phyloP scores from a whole-genome alignment of 2,888 invertebrate genomes.

The Oasisia sp. region DNA sequence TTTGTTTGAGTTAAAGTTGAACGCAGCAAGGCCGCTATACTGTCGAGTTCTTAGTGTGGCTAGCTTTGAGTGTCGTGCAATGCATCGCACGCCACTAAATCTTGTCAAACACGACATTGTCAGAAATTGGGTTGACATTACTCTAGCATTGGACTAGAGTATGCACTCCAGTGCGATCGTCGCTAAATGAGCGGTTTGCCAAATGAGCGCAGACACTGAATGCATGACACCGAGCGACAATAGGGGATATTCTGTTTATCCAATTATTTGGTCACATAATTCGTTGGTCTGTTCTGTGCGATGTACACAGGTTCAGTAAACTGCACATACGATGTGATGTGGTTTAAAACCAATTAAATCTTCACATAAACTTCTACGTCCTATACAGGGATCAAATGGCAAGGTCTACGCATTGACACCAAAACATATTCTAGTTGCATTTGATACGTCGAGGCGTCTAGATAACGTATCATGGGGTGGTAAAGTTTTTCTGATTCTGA shows the following conservation, averaged over 20 bases:
- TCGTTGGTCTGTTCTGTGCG: not conserved
- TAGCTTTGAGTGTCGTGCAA: not conserved
- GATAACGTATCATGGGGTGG: not conserved
- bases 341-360: not conserved
- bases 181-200: not conserved
- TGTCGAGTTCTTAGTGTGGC: not conserved
- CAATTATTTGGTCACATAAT: not conserved
- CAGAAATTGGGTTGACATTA: not conserved
- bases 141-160: not conserved
- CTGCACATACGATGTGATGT: not conserved
- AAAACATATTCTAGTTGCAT: not conserved
- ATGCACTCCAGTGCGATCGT: not conserved
- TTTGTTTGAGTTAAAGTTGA: conserved; percentile 37
- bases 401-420: not conserved
- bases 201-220: not conserved
- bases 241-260: not conserved
- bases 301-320: not conserved
- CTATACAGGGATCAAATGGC: not conserved
- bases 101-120: not conserved
- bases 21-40: not conserved
- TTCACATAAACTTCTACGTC: not conserved
- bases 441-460: not conserved
- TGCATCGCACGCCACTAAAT: not conserved
- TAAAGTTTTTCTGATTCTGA: too few species aligned
- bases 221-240: not conserved